Evolutionary conservation across 2,797 vertebrate genomes (phyloP), one percentile per base, ranked within the genome.

Genomic region (Acipenser ruthenus): DNA sequence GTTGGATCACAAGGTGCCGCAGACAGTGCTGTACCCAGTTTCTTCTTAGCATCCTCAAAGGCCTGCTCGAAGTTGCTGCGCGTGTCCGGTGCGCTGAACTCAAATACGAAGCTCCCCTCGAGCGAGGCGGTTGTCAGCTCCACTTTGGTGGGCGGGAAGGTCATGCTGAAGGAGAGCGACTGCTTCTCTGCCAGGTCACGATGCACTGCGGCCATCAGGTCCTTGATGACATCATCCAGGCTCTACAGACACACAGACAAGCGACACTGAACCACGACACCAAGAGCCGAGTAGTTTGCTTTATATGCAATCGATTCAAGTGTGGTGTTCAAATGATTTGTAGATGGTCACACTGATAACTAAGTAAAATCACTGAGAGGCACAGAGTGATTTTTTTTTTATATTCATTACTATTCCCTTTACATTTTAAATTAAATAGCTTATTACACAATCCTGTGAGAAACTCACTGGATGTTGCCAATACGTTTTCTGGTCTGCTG

Each of bases 121-220:
- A 93, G 91, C 0, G 95, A 92, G n/a, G 92, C 87, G 6, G 91
- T 83, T 63, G 89, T 95, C 59, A 99, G 89, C 85, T 99, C 95
- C 81, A 98, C 82, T 76, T 97, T 98, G 50, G 94, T 98, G 64
- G 96, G 96, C 6, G 96, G 92, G 77, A 94, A 95, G 65, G 93
- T 94, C 83, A 95, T 94, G 49, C 90, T 91, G 73, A 93, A 98
- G 72, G 93, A 94, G 76, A 97, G 76, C 0, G 94, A 95, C 73
- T 99, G 96, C 73, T 98, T 98, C 80, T 99, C 96, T 0, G 95
- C 89, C 74, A 99, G 86, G 74, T 99, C 96, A 66, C 93, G 89
- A 79, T 98, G 95, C 71, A 99, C 91, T 1, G 93, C 91, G 0
- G 92, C 87, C 79, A 96, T 94, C 81, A 99, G 89, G 66, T 99